Evolutionary conservation across 2,888 invertebrate species (phyloP), one percentile per base, ranked within the genome.

Genomic region (Rotaria sp.): DNA sequence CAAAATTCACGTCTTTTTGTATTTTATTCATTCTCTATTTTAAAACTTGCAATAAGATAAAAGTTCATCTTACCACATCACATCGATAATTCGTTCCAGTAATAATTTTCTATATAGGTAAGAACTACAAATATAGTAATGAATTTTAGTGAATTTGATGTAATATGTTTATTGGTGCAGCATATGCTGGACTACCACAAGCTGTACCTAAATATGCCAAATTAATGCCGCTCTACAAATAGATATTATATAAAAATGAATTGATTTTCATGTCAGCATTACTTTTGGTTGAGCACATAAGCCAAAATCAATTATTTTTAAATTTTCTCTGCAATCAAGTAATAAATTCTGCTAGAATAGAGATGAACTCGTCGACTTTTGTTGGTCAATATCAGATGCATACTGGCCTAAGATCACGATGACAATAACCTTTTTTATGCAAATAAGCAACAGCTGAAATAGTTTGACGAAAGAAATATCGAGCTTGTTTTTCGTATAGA

Each of bases 271-370:
- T n/a, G n/a, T n/a, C n/a, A n/a, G n/a, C n/a, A n/a, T n/a, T n/a
- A n/a, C 91, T 89, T 90, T 89, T 15, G 92, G 92, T 89, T 94
- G 94, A 15, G 95, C 94, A 91, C 95, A 95, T 80, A 95, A 92
- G 30, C 95, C 95, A 92, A 95, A 95, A 90, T 95, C 95, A 88
- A 95, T 95, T 86, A 95, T 91, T 90, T 95, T 95, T 85, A 95
- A 91, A 89, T 94, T 94, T 89, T 94, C 94, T 84, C 94, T 93
- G 88, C 93, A 93, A 91, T 94, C 94, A 85, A 95, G 91, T 84
- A 95, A 91, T 84, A 95, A 93, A 90, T 95, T 95, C 91, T 95
- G 38, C 74, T 74, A 21, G 15, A 24, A 38, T 74, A 35, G n/a
- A n/a, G n/a, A 11, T 26, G 1, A 30, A 18, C n/a, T 95, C 94